These are phyloP conservation scores for Acipenser transmontanus DNA, from an alignment of 2,797 vertebrate species.

Conservation along the genomic window DNA sequence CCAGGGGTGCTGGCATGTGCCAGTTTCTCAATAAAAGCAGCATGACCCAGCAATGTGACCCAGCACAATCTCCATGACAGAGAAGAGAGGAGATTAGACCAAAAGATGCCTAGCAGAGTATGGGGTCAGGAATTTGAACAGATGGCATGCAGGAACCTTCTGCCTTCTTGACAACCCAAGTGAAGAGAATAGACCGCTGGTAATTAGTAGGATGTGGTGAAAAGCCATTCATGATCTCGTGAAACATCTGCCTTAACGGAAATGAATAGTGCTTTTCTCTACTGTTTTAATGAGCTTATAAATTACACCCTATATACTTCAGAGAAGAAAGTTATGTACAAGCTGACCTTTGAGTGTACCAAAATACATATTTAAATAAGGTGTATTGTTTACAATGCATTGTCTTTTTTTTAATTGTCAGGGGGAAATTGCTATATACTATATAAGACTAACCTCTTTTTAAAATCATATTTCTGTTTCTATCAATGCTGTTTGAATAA, in stretches of 20 bases:
- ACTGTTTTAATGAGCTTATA: constrained; percentile 22
- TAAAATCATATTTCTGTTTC: no score
- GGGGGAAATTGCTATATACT: not conserved
- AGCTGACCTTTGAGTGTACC: constrained; percentile 17
- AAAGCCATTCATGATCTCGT: constrained; percentile 34
- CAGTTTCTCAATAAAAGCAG: constrained; percentile 36
- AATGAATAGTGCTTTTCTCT: constrained; percentile 38
- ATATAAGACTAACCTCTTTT: not conserved
- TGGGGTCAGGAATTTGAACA: constrained; percentile 49
- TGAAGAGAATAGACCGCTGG: constrained; percentile 42
- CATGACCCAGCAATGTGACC: constrained; percentile 36
- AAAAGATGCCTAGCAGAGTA: constrained; percentile 44
- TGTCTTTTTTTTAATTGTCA: not conserved
- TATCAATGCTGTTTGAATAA: no score
- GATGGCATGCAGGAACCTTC: constrained; percentile 48
- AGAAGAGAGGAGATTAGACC: constrained; percentile 43
- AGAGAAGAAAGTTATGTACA: constrained; percentile 22
- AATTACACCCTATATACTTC: constrained; percentile 41
- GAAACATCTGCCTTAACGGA: constrained; percentile 50
- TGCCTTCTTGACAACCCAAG: constrained; percentile 32
- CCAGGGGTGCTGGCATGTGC: constrained; percentile 41
- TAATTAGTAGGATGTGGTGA: constrained; percentile 49
- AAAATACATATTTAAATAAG: not conserved
- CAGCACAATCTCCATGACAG: constrained; percentile 41
- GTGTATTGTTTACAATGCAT: not conserved